Evolutionary conservation across 2,888 invertebrate species (phyloP).

Genomic region (Clistopyga incitator): DNA sequence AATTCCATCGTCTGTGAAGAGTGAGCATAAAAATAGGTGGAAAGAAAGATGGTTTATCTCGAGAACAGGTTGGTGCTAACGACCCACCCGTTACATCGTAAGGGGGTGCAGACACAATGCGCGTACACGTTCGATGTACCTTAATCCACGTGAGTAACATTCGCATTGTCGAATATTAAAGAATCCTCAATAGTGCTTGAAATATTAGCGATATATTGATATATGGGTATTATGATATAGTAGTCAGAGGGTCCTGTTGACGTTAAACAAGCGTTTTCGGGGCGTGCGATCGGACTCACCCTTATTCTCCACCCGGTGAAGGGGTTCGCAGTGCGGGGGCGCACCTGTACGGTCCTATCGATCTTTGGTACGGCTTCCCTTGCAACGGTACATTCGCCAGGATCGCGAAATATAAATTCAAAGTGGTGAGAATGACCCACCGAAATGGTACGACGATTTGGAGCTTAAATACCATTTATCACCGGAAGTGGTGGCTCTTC

Average conservation of each 20-base stretch:
- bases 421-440: not conserved
- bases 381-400: slow-evolving; percentile 23
- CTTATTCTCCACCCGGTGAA: slow-evolving; percentile 36
- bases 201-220: not conserved
- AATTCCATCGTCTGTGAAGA: slow-evolving; percentile 79
- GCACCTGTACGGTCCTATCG: slow-evolving; percentile 56
- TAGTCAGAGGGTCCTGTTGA: slow-evolving; percentile 25
- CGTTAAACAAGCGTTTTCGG: slow-evolving; percentile 40
- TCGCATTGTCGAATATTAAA: slow-evolving; percentile 31
- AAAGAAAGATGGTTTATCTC: slow-evolving; percentile 6
- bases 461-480: not conserved
- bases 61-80: slow-evolving; percentile 29
- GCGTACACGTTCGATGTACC: not conserved
- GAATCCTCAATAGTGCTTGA: slow-evolving; percentile 33
- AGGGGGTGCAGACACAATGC: not conserved
- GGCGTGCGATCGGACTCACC: slow-evolving; percentile 25
- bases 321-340: slow-evolving; percentile 54
- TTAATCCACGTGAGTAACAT: not conserved
- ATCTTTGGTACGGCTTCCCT: slow-evolving; percentile 38
- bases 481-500: no score
- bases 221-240: slow-evolving; percentile 15
- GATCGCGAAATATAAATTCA: not conserved
- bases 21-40: slow-evolving; percentile 4
- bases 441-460: not conserved
- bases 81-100: slow-evolving; percentile 13